Conservation (phyloP, 35 echinoderm and acorn worm genomes). For the Stichopus chloronotus region DNA sequence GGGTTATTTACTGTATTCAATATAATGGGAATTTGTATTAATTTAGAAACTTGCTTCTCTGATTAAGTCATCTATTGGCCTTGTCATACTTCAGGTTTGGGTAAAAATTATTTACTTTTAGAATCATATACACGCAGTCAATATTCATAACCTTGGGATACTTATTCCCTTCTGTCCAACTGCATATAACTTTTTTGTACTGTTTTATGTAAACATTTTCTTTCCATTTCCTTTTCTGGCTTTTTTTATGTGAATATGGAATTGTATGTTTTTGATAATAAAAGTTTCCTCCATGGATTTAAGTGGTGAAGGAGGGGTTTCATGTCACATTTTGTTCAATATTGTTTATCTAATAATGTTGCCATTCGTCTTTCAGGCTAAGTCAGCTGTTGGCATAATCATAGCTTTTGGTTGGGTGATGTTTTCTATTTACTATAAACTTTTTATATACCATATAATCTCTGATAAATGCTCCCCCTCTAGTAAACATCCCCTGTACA, state of each 20-base stretch:
- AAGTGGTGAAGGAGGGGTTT: neutral
- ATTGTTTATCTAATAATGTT: neutral
- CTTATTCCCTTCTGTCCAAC: neutral
- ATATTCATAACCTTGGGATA: neutral
- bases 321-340: neutral
- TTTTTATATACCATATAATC: neutral
- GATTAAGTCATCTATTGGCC: no score
- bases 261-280: neutral
- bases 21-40: no score
- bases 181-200: neutral
- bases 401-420: neutral
- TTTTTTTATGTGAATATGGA: constrained; percentile 2
- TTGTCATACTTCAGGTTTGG: no score
- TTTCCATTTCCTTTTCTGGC: neutral
- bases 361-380: neutral
- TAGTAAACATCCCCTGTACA: neutral
- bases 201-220: neutral
- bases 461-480: no score
- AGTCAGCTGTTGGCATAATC: constrained; percentile 13
- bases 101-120: no score
- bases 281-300: neutral
- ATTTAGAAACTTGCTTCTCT: no score
- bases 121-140: neutral
- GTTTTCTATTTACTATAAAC: neutral
- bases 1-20: no score